Evolutionary conservation across 2,113 vertebrate species (phyloP).

Genomic region (Pandion haliaetus): DNA sequence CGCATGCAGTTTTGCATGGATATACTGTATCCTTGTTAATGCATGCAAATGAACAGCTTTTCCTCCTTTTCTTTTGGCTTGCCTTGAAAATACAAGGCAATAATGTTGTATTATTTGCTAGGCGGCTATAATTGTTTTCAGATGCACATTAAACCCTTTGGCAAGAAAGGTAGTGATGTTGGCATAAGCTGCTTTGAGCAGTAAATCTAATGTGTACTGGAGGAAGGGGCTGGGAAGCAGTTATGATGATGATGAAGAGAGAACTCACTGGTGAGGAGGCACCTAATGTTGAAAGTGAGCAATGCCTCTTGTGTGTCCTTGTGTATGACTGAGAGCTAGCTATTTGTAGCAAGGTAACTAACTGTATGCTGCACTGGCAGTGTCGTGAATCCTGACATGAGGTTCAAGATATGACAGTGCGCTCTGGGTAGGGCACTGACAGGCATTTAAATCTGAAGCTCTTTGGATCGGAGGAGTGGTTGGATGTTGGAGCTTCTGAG

Average conservation of each 20-base stretch:
- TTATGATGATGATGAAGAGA: neutral
- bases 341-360: neutral
- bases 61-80: neutral
- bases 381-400: rapidly evolving
- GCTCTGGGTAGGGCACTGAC: neutral
- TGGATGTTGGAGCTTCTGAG: neutral
- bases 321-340: too few relatives aligned
- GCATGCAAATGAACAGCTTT: neutral
- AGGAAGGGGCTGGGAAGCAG: neutral
- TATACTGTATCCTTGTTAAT: neutral
- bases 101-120: neutral
- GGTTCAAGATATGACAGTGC: rapidly evolving
- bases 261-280: neutral
- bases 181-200: neutral
- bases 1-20: neutral
- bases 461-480: neutral
- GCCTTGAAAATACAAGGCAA: neutral
- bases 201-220: neutral
- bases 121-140: slow-evolving; percentile 29
- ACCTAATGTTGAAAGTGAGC: neutral
- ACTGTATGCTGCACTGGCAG: neutral
- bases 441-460: neutral
- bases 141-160: slow-evolving; percentile 6
- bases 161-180: neutral
- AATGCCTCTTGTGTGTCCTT: neutral